These are phyloP conservation scores for Antechinus stuartii DNA, from an alignment of 2,113 vertebrate genomes.

Conservation along the genomic window DNA sequence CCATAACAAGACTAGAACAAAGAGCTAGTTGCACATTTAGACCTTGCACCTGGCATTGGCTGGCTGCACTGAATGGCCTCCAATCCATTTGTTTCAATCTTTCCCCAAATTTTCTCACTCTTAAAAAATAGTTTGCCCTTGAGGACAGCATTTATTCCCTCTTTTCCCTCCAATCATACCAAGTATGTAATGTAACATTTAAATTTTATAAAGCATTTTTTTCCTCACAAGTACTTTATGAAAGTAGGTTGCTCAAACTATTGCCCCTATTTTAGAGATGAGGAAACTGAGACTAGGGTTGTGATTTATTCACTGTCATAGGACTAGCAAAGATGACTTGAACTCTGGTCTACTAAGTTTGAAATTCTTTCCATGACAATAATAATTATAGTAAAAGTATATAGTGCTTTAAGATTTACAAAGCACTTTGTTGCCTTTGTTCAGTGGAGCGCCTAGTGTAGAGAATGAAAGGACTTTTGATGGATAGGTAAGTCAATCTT, in stretches of 20 bases:
- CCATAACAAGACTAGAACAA: conserved; percentile 72
- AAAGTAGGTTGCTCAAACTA: neutral
- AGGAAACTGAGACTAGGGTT: neutral
- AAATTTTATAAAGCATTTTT: neutral
- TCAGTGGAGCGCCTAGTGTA: neutral
- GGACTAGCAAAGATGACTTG: neutral
- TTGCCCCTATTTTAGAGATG: neutral
- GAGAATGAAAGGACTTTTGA: neutral
- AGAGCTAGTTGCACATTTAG: conserved; percentile 70
- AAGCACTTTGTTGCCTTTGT: neutral
- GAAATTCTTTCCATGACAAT: neutral
- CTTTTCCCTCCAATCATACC: neutral
- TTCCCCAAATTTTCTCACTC: neutral
- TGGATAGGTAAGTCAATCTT: neutral
- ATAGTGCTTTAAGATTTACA: neutral
- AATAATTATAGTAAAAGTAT: neutral
- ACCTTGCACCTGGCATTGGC: conserved; percentile 70
- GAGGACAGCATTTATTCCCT: neutral
- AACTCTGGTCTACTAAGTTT: neutral
- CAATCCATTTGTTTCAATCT: neutral
- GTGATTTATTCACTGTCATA: neutral
- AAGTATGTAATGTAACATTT: neutral
- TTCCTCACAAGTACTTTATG: neutral
- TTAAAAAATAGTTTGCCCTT: neutral
- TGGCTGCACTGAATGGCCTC: neutral